phyloP scores from a whole-genome alignment of 2,113 vertebrate species.

The Trogon melanurus region DNA sequence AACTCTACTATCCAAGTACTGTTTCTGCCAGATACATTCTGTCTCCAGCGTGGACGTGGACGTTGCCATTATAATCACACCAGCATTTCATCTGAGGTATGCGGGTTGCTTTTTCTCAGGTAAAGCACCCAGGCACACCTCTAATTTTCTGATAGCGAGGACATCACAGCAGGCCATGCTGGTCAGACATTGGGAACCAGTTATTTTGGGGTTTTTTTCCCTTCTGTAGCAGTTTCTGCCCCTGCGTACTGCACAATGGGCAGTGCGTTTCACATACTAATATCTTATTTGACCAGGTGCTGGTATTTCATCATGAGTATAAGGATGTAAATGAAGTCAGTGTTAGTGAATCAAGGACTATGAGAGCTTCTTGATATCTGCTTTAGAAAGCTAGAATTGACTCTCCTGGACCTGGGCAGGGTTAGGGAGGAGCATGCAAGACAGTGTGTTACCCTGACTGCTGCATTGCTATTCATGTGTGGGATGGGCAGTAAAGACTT shows the following conservation, averaged over 20 bases:
- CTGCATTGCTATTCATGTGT: not conserved
- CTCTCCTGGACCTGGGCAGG: rapidly evolving
- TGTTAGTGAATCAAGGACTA: not conserved
- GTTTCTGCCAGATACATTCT: not conserved
- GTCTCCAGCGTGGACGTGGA: not conserved
- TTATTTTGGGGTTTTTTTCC: not conserved
- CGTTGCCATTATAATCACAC: not conserved
- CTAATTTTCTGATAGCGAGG: not conserved
- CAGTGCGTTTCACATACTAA: not conserved
- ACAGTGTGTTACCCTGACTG: not conserved
- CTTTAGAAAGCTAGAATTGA: not conserved
- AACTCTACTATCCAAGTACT: not conserved
- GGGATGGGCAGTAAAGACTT: not conserved
- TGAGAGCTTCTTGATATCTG: not conserved
- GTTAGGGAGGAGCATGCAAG: not conserved
- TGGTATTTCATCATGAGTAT: not conserved
- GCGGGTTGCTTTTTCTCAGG: not conserved
- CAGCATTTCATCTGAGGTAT: not conserved
- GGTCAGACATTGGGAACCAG: not conserved
- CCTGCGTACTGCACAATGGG: not conserved
- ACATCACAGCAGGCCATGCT: not conserved
- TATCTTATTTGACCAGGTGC: not conserved
- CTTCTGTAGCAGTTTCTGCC: not conserved
- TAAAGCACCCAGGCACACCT: not conserved
- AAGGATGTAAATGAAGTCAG: not conserved